These are phyloP conservation scores for Tokudaia muenninki DNA, from an alignment of 2,797 vertebrate genomes.

Conservation along the genomic window DNA sequence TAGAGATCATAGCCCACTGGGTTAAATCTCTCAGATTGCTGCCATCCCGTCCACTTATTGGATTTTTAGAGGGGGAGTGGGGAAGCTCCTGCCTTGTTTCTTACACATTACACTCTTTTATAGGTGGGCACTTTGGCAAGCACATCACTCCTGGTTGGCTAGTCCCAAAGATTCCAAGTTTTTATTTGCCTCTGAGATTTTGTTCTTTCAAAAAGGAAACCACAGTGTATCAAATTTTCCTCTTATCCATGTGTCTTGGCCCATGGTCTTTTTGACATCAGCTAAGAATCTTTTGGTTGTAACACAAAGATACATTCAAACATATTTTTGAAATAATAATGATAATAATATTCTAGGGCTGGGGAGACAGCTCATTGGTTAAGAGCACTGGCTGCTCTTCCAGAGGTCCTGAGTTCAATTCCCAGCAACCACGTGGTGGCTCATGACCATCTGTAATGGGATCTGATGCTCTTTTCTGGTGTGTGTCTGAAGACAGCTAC, in stretches of 20 bases:
- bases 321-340: not conserved
- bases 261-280: not conserved
- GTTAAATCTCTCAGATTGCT: not conserved
- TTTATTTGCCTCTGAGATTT: not conserved
- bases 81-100: not conserved
- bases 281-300: slow-evolving; percentile 25
- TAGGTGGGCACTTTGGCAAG: not conserved
- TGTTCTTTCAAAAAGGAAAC: not conserved
- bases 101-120: not conserved
- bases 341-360: not conserved
- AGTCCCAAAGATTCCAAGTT: not conserved
- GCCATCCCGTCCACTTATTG: not conserved
- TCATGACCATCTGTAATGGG: too few relatives aligned
- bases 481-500: too few relatives aligned
- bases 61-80: not conserved
- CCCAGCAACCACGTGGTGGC: too few relatives aligned
- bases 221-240: not conserved
- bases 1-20: not conserved
- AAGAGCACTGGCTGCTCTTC: too few relatives aligned
- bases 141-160: not conserved
- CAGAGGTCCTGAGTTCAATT: too few relatives aligned
- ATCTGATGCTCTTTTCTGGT: too few relatives aligned
- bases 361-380: too few relatives aligned
- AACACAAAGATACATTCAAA: slow-evolving; percentile 10
- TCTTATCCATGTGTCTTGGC: slow-evolving; percentile 42